phyloP scores from a whole-genome alignment of 1,140 invertebrate genomes.

The Pseudomyrmex flavicornis region DNA sequence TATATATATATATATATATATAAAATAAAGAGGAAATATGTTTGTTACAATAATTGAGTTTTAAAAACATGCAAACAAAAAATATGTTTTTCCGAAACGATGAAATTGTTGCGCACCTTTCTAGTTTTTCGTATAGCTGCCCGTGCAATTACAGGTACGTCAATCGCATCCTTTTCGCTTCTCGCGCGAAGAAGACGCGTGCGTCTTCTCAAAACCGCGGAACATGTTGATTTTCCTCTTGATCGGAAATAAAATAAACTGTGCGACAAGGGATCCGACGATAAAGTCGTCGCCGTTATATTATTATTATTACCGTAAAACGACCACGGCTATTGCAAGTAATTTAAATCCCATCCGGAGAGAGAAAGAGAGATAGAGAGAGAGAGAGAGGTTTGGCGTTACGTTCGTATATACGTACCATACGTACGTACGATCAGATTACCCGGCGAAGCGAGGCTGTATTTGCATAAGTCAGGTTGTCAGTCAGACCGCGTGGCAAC shows the following conservation, averaged over 20 bases:
- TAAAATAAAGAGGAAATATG: too few relatives aligned
- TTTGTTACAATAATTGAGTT: slow-evolving; percentile 10
- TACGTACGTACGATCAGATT: slow-evolving; percentile 81
- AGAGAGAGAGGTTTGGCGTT: slow-evolving; percentile 74
- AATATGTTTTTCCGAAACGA: neutral
- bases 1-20: too few relatives aligned
- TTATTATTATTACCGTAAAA: slow-evolving; percentile 81
- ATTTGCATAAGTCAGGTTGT: slow-evolving; percentile 86
- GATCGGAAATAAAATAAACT: slow-evolving; percentile 47
- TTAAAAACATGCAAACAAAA: slow-evolving; percentile 3
- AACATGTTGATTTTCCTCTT: slow-evolving; percentile 4
- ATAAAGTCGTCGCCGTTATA: slow-evolving; percentile 80
- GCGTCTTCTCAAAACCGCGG: neutral
- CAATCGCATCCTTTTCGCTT: neutral
- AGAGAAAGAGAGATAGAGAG: slow-evolving; percentile 62
- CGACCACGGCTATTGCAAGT: slow-evolving; percentile 75
- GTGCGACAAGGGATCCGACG: slow-evolving; percentile 33
- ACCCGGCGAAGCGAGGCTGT: slow-evolving; percentile 79
- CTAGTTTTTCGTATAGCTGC: neutral
- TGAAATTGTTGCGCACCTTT: neutral
- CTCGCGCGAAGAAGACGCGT: neutral
- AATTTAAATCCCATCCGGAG: slow-evolving; percentile 83
- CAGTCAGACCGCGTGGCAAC: slow-evolving; percentile 84
- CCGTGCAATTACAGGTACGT: too few relatives aligned
- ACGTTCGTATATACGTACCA: slow-evolving; percentile 66